Base-by-base conservation (phyloP, 2,888 invertebrate species). In the Muschampia plurimacula region DNA sequence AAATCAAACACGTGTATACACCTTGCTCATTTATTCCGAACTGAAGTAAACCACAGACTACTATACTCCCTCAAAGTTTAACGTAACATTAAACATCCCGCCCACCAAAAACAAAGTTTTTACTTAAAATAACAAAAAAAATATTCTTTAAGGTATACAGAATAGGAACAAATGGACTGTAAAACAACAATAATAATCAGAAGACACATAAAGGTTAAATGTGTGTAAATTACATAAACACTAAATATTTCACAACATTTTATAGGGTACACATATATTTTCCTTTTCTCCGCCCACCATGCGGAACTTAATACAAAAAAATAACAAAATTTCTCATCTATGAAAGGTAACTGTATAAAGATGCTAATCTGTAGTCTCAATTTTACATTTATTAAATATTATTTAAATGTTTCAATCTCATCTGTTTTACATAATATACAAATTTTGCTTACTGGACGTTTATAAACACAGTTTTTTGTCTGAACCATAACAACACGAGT, bases 81-180 rank as follows among this genome's bases (percentile, higher is more conserved):
- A 46, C 46, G 13, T 5, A 22, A 55, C 10, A 55, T 55, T 55
- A 10, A 22, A 55, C 55, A 55, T 55, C 22, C 55, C 55, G 55
- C 55, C 55, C 55, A 55, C 55, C 55, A 55, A 55, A 55, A 55
- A 55, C 55, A 55, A 55, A 55, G 55, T 55, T 55, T 55, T 55
- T 52, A 55, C 55, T 10, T 9, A 55, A 55, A 22, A 22, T 22
- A 22, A 22, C 22, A 22, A 22, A 22, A 22, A 22, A 22, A 0
- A 22, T 22, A 22, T 22, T 22, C 22, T 22, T 22, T 22, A 22
- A 22, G 22, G 22, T 22, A 22, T 22, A 22, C 22, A 22, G 9
- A 55, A 55, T 3, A 55, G 3, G 2, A 22, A 55, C 9, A 5
- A 55, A 22, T 55, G 55, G 55, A 55, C 55, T 55, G 55, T 55